Evolutionary conservation across 1,140 invertebrate genomes (phyloP).

Genomic region (Conus ventricosus): DNA sequence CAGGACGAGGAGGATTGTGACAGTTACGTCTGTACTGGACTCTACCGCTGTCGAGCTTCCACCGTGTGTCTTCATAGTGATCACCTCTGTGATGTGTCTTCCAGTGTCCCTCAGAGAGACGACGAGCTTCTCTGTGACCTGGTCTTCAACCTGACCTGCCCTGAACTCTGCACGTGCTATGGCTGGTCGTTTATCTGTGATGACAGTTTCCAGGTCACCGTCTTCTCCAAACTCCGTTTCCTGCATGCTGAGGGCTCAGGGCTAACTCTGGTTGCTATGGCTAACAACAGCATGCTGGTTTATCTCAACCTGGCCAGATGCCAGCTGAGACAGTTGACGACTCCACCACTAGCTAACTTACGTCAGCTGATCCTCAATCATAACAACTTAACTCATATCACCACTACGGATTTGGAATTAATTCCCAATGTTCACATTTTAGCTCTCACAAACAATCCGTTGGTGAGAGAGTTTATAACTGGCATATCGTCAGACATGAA

Average conservation of each 20-base stretch:
- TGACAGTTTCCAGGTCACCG: not conserved
- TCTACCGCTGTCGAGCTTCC: constrained; percentile 6
- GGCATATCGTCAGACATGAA: not conserved
- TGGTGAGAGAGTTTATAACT: not conserved
- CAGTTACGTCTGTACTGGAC: not conserved
- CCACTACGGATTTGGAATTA: not conserved
- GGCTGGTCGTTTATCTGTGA: not conserved
- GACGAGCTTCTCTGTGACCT: constrained; percentile 5
- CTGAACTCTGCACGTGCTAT: not conserved
- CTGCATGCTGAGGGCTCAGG: not conserved
- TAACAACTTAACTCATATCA: not conserved
- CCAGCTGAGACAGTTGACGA: not conserved
- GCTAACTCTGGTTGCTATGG: not conserved
- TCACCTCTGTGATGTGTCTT: not conserved
- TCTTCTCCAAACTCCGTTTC: not conserved
- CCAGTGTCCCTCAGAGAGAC: not conserved
- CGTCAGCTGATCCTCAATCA: not conserved
- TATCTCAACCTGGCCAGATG: not conserved
- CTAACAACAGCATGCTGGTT: not conserved
- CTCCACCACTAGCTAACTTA: not conserved
- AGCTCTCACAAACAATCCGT: not conserved
- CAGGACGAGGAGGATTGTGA: not conserved
- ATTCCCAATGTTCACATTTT: not conserved
- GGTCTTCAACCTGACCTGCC: not conserved
- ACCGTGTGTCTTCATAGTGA: not conserved